phyloP scores from a whole-genome alignment of 2,888 invertebrate genomes.

The Drosophila mimica region DNA sequence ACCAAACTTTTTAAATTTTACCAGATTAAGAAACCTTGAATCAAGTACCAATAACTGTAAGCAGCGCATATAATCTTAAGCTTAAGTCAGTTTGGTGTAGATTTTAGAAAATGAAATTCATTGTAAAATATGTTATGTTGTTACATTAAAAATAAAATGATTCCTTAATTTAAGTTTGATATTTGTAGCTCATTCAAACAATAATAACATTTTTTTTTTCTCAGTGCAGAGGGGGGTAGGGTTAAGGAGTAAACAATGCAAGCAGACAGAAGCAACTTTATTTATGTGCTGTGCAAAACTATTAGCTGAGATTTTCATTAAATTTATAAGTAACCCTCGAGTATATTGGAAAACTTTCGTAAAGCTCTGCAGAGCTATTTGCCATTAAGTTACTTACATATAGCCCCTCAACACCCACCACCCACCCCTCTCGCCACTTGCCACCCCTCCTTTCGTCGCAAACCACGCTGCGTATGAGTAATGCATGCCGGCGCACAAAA shows the following conservation, averaged over 20 bases:
- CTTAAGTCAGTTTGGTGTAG: background rate
- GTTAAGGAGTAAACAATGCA: conserved; percentile 4
- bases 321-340: conserved; percentile 65
- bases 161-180: background rate
- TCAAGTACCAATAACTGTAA: background rate
- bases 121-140: background rate
- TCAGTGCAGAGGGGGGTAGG: background rate
- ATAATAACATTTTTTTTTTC: background rate
- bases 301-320: conserved; percentile 79
- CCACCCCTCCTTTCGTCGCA: background rate
- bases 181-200: background rate
- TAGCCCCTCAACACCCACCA: conserved; percentile 5
- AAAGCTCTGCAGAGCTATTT: conserved; percentile 50
- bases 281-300: conserved; percentile 72
- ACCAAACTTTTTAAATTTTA: background rate
- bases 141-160: background rate
- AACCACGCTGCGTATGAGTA: conserved; percentile 75
- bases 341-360: conserved; percentile 70
- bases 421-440: background rate
- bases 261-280: conserved; percentile 43
- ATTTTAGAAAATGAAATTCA: background rate
- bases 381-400: conserved; percentile 61
- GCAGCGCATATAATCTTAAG: background rate
- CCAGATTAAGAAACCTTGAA: too few species aligned
- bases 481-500: conserved; percentile 74